Evolutionary conservation across 2,113 vertebrate species (phyloP), one percentile per base, ranked within the genome.

Genomic region (Bothrops jararaca): DNA sequence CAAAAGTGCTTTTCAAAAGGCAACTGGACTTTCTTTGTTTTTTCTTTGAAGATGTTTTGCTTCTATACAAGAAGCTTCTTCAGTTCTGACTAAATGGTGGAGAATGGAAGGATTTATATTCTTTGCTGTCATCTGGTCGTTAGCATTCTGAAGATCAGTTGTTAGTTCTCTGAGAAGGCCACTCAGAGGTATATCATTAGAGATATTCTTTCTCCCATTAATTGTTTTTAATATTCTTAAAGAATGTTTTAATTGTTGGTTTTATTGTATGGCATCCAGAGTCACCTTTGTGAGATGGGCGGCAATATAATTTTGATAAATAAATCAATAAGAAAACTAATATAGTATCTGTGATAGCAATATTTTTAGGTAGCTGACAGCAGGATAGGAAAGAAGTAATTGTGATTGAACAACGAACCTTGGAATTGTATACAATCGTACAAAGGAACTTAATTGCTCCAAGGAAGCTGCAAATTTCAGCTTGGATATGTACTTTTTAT

Each of bases 361-460:
- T 42, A 42, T 22, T 95, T 96, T 90, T 80, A 58, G 95, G 92
- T 95, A 93, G 90, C 90, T 90, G 92, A 89, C 89, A 15, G 54
- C 90, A 93, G 91, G 93, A 92, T 92, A 92, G 93, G 12, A 90
- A 94, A 95, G 93, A 1, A 92, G 86, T 88, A 91, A 92, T 94
- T 95, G 60, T 57, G 92, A 94, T 94, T 89, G 93, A 95, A 96
- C 91, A 91, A 22, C 86, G 92, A 20, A 42, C 95, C 96, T 95
- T 96, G 93, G 94, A 96, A 95, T 96, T 91, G 91, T 93, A 93
- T 92, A 12, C 89, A 93, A 48, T 18, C 88, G 57, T 92, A 91
- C 74, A 89, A 91, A 93, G 53, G 85, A 69, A 94, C 94, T 89
- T 80, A 54, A 26, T 60, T 94, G 8, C 95, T 89, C 89, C 69